phyloP scores from a whole-genome alignment of 2,113 vertebrate genomes.

The Daboia siamensis region DNA sequence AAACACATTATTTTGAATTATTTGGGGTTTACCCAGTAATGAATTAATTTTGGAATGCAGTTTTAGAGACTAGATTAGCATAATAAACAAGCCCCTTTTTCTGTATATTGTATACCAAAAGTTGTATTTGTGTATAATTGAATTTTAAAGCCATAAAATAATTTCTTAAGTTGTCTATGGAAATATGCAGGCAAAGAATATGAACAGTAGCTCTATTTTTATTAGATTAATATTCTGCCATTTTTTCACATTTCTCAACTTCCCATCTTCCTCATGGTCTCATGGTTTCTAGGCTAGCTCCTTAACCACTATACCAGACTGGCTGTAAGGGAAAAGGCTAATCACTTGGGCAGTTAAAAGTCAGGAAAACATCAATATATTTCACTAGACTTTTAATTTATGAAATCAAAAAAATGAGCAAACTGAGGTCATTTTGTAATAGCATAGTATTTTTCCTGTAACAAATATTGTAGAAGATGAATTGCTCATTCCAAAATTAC shows the following conservation, averaged over 20 bases:
- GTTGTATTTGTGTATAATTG: background rate
- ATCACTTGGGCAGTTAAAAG: background rate
- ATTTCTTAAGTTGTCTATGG: background rate
- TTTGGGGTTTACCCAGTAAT: background rate
- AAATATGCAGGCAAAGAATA: background rate
- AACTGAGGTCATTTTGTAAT: background rate
- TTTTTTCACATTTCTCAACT: background rate
- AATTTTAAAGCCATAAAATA: background rate
- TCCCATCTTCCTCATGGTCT: background rate
- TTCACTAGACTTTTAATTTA: background rate
- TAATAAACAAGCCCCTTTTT: background rate
- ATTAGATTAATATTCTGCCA: background rate
- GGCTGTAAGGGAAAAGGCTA: background rate
- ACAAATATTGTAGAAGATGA: background rate
- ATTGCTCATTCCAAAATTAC: background rate
- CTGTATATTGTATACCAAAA: background rate
- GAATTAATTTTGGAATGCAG: background rate
- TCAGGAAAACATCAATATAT: background rate
- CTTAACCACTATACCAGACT: background rate
- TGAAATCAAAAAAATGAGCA: background rate
- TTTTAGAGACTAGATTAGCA: background rate
- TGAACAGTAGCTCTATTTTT: background rate
- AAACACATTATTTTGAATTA: background rate
- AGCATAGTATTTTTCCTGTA: background rate
- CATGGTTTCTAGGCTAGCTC: background rate